A percentile compares a stretch with the other conserved stretches of the same genome.
Conservation (phyloP, 2,113 vertebrate species). For the Gallinago undulata region DNA sequence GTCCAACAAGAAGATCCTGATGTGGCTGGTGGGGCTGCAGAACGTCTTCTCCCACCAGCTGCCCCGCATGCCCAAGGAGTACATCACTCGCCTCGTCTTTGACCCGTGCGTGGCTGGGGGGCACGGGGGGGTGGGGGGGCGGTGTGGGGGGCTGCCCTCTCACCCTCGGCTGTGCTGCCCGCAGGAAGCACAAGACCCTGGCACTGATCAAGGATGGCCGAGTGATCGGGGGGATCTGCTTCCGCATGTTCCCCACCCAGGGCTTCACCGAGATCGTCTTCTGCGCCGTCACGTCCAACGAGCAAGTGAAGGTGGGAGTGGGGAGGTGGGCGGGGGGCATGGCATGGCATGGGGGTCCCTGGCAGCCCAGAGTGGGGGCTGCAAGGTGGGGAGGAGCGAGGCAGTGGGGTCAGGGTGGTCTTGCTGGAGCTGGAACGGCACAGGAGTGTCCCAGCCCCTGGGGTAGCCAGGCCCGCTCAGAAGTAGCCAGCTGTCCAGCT, state of each 20-base stretch:
- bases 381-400: accelerated
- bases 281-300: slow-evolving; percentile 96
- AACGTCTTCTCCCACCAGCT: slow-evolving; percentile 98
- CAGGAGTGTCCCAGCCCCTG: not conserved
- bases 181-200: slow-evolving; percentile 97
- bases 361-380: not conserved
- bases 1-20: slow-evolving; percentile 96
- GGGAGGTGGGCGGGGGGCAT: not conserved
- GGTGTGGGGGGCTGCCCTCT: not conserved
- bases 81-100: slow-evolving; percentile 96
- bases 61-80: slow-evolving; percentile 99
- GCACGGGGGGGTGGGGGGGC: not conserved
- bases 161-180: not conserved
- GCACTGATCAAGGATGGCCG: slow-evolving; percentile 97
- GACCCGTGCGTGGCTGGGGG: slow-evolving; percentile 85
- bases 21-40: slow-evolving; percentile 98
- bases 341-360: accelerated
- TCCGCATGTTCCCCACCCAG: slow-evolving; percentile 98
- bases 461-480: not conserved
- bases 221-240: slow-evolving; percentile 97
- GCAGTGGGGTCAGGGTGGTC: not conserved
- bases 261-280: slow-evolving; percentile 99
- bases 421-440: not conserved
- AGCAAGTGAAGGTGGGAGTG: slow-evolving; percentile 92
- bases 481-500: not conserved